Conservation (phyloP, 2,888 invertebrate genomes). For the Spicauda simplicius region DNA sequence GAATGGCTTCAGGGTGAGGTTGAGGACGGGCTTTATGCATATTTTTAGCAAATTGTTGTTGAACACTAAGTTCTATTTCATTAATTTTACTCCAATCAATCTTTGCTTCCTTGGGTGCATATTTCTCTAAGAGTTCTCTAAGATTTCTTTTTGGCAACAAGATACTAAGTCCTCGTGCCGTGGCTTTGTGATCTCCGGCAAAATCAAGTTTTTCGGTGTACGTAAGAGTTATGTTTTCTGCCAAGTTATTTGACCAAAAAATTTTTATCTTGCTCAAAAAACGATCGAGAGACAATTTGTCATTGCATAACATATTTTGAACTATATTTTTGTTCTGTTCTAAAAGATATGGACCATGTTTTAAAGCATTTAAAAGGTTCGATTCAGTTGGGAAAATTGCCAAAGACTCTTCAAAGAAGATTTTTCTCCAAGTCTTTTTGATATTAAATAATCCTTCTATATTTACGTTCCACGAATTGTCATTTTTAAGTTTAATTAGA, state of each 20-base stretch:
- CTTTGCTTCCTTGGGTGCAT: slow-evolving; percentile 59
- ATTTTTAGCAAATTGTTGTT: slow-evolving; percentile 62
- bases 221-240: slow-evolving; percentile 43
- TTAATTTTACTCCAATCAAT: slow-evolving; percentile 61
- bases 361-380: slow-evolving; percentile 64
- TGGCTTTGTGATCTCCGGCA: slow-evolving; percentile 52
- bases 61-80: slow-evolving; percentile 57
- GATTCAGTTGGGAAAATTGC: slow-evolving; percentile 54
- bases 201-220: slow-evolving; percentile 46
- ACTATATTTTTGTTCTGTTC: slow-evolving; percentile 50
- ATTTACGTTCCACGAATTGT: slow-evolving; percentile 52
- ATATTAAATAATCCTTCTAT: slow-evolving; percentile 58
- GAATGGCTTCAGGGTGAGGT: slow-evolving; percentile 55
- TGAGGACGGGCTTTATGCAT: slow-evolving; percentile 70
- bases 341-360: slow-evolving; percentile 63
- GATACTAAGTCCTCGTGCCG: slow-evolving; percentile 57
- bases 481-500: slow-evolving; percentile 51
- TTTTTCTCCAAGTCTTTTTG: slow-evolving; percentile 65
- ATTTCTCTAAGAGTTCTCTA: slow-evolving; percentile 54
- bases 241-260: slow-evolving; percentile 61
- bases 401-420: slow-evolving; percentile 66
- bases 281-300: slow-evolving; percentile 49
- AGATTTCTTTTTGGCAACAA: slow-evolving; percentile 53
- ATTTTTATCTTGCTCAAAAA: slow-evolving; percentile 60
- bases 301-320: slow-evolving; percentile 49